Evolutionary conservation across 2,113 vertebrate species (phyloP).

Genomic region (Etia nguti): DNA sequence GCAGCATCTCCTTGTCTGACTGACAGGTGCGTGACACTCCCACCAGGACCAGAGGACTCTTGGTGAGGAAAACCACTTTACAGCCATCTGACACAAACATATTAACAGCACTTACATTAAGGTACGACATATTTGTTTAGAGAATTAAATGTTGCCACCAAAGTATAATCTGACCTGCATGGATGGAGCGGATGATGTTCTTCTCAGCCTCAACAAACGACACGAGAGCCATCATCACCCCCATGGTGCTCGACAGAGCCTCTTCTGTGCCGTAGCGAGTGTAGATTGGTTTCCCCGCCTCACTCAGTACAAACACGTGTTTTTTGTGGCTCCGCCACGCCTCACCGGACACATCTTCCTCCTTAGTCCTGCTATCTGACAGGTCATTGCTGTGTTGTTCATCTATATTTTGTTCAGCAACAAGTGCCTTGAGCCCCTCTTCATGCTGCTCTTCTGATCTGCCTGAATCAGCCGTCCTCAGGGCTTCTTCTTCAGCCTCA

Average conservation of each 20-base stretch:
- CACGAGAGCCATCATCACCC: slow-evolving; percentile 95
- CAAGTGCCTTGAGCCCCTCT: slow-evolving; percentile 69
- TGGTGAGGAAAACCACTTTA: slow-evolving; percentile 92
- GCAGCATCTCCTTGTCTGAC: slow-evolving; percentile 88
- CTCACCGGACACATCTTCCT: slow-evolving; percentile 82
- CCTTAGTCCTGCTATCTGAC: slow-evolving; percentile 65
- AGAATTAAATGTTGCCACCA: not conserved
- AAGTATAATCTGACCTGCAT: slow-evolving; percentile 80
- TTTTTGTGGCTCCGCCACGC: slow-evolving; percentile 89
- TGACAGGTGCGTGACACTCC: slow-evolving; percentile 85
- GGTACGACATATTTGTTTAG: not conserved
- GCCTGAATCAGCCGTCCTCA: slow-evolving; percentile 57
- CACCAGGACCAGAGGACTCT: slow-evolving; percentile 92
- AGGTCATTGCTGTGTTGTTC: slow-evolving; percentile 48
- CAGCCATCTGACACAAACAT: slow-evolving; percentile 80
- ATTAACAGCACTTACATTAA: not conserved
- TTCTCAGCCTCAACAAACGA: slow-evolving; percentile 91
- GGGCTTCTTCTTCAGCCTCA: slow-evolving; percentile 62
- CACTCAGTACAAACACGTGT: slow-evolving; percentile 93
- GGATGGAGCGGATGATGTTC: slow-evolving; percentile 93
- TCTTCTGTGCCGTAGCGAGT: slow-evolving; percentile 94
- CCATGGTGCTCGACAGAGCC: slow-evolving; percentile 94
- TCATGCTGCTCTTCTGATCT: slow-evolving; percentile 37
- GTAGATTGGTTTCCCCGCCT: slow-evolving; percentile 96
- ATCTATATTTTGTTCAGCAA: slow-evolving; percentile 74